Evolutionary conservation across 2,888 invertebrate genomes (phyloP), one percentile per base, ranked within the genome.

Genomic region (Brachyptera risi): DNA sequence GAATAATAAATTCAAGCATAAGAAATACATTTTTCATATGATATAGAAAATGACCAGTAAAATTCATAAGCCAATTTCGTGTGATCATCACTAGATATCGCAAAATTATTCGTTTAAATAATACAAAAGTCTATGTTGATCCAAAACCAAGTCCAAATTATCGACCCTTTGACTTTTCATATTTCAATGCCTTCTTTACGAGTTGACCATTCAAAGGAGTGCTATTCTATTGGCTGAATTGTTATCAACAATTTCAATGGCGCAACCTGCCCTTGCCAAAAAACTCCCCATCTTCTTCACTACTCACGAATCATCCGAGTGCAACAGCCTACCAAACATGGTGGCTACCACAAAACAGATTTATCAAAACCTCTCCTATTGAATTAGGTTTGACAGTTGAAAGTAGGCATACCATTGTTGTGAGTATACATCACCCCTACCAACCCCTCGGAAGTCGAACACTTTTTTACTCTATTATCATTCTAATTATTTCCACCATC

Each of bases 401-500:
- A 60, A 60, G 60, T 60, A 54, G 54, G 21, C 35, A 19, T 19
- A 35, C 54, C 19, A 54, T 54, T 35, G 17, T 35, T 35, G 37
- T 21, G 51, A n/a, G 49, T 49, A 19, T 26, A 26, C 27, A 7
- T 47, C 24, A n/a, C 73, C 73, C 74, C 71, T 38, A 56, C 17
- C 23, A 69, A 65, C 65, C 71, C 72, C 71, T 70, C 68, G 65
- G 66, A 72, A 70, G 73, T 74, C 70, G 69, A 71, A 72, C 72
- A 72, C 72, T 74, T 75, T n/a, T 75, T 75, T 74, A 73, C 74
- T 72, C 74, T 72, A 76, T 76, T 76, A 76, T 76, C 73, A 75
- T 75, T 75, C 74, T 75, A 76, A 76, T 76, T 75, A 76, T 75
- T 73, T 72, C 71, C 72, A 71, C 70, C 71, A 56, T 37, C 54